phyloP scores from a whole-genome alignment of 92 coral and sea anemone species.

The Diadumene lineata region DNA sequence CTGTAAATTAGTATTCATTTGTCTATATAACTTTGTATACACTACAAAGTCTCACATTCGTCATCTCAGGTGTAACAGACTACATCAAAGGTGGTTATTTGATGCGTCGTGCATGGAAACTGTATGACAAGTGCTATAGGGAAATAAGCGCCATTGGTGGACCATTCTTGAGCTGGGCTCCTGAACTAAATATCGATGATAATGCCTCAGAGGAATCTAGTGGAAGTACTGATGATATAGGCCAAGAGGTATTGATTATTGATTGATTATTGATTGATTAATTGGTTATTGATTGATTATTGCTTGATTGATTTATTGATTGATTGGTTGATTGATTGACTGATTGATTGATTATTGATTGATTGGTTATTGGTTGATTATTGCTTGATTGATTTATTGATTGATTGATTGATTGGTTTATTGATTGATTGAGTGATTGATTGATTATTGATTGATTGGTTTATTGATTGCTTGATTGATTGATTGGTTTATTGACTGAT shows the following conservation, averaged over 20 bases:
- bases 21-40: too few relatives aligned
- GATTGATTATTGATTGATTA: too few relatives aligned
- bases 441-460: too few relatives aligned
- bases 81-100: conserved; percentile 91
- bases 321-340: not conserved
- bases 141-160: conserved; percentile 89
- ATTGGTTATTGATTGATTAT: not conserved
- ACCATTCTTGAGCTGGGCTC: conserved; percentile 83
- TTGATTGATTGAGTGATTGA: not conserved
- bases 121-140: conserved; percentile 81
- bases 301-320: not conserved
- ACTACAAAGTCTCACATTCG: too few relatives aligned
- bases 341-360: not conserved
- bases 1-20: too few relatives aligned
- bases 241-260: not conserved
- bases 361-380: not conserved
- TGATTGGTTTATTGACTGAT: too few relatives aligned
- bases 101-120: conserved; percentile 96
- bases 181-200: conserved; percentile 57
- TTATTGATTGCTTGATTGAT: too few relatives aligned
- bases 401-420: not conserved
- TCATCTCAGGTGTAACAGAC: conserved; percentile 86
- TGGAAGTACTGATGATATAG: conserved; percentile 43
- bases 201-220: conserved; percentile 59
- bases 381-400: too few relatives aligned